Evolutionary conservation across 2,888 invertebrate species (phyloP).

Genomic region (Atrina japonica): DNA sequence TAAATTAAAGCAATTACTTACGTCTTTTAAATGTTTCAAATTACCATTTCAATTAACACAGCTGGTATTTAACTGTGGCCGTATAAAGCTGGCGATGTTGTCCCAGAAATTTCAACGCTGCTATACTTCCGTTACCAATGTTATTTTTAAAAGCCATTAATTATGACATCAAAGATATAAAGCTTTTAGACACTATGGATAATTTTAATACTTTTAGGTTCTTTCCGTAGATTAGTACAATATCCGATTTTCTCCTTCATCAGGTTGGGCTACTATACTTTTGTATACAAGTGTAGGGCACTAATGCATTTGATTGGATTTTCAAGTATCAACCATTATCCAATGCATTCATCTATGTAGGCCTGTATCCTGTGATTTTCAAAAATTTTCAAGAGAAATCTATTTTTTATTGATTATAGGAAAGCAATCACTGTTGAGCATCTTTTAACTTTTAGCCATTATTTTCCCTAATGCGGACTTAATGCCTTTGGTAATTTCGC

Average conservation of each 20-base stretch:
- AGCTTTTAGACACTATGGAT: constrained; percentile 2
- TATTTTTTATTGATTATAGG: constrained; percentile 26
- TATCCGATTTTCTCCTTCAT: constrained; percentile 14
- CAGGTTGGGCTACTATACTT: constrained; percentile 14
- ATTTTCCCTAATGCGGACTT: constrained; percentile 24
- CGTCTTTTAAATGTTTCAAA: too few species aligned
- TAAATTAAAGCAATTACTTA: too few species aligned
- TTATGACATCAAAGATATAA: constrained; percentile 3
- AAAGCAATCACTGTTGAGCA: constrained; percentile 20
- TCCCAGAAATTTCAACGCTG: too few species aligned
- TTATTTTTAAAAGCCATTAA: too few species aligned
- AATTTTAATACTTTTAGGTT: constrained; percentile 6
- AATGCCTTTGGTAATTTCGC: constrained; percentile 33
- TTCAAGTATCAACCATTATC: constrained; percentile 20
- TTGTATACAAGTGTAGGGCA: constrained; percentile 10
- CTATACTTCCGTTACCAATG: too few species aligned
- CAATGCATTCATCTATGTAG: constrained; percentile 13
- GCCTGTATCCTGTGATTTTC: constrained; percentile 35
- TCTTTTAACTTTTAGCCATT: constrained; percentile 15
- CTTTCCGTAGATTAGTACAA: constrained; percentile 9
- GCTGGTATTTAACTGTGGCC: too few species aligned
- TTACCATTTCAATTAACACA: too few species aligned
- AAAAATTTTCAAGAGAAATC: constrained; percentile 34
- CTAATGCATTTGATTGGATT: constrained; percentile 28
- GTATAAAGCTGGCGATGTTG: too few species aligned